Percentiles rank a stretch among this genome's conserved stretches.
phyloP scores from a whole-genome alignment of 2,113 vertebrate genomes.

The Lanius ludovicianus region DNA sequence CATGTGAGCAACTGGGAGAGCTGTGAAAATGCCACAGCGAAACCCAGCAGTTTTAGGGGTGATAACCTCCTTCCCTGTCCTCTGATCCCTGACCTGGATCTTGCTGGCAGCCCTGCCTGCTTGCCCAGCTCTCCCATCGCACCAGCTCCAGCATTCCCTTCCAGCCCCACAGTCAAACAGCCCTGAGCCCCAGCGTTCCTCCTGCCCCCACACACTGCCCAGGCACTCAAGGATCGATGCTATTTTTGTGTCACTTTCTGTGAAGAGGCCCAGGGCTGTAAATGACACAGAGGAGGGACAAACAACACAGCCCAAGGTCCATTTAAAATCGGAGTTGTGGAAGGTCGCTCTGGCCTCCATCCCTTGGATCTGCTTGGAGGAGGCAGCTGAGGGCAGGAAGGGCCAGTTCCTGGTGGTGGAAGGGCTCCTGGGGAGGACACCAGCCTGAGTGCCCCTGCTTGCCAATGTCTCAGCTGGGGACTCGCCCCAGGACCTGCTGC shows the following conservation, averaged over 20 bases:
- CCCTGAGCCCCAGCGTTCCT: rapidly evolving
- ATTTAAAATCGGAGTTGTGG: not conserved
- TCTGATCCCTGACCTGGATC: not conserved
- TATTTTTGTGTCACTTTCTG: not conserved
- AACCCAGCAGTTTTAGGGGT: not conserved
- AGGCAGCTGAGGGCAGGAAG: not conserved
- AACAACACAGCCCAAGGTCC: not conserved
- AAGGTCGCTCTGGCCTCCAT: not conserved
- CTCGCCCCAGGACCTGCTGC: not conserved
- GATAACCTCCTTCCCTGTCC: not conserved
- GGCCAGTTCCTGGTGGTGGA: not conserved
- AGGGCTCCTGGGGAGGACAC: not conserved
- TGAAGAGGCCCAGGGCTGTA: not conserved
- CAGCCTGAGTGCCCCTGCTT: rapidly evolving
- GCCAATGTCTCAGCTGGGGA: not conserved
- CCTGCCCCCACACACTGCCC: not conserved
- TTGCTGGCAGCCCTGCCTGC: not conserved
- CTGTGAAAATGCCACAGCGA: not conserved
- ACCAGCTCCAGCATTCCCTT: not conserved
- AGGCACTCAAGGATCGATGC: not conserved
- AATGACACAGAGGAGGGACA: not conserved
- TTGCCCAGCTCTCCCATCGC: not conserved
- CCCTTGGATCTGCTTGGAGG: not conserved
- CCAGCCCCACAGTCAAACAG: not conserved
- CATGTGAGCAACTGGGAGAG: not conserved